phyloP scores from a whole-genome alignment of 2,797 vertebrate genomes.

The Coranthus polyacanthus region DNA sequence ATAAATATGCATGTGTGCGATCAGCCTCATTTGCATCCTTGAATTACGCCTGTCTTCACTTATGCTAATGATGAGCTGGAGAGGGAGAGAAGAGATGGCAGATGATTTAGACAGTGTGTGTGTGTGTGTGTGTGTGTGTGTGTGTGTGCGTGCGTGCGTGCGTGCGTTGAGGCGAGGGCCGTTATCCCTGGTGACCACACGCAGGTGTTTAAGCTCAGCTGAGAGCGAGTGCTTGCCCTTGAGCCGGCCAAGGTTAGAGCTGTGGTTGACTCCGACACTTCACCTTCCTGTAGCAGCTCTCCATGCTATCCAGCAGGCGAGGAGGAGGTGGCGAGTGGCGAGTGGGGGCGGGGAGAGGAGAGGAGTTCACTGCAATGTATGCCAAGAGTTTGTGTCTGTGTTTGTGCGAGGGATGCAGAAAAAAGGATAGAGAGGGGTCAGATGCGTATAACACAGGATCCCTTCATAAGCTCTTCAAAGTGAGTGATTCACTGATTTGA shows the following conservation, averaged over 20 bases:
- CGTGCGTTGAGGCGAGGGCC: neutral
- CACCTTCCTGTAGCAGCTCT: conserved; percentile 58
- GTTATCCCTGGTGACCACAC: conserved; percentile 34
- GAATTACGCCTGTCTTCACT: conserved; percentile 56
- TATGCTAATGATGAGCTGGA: conserved; percentile 70
- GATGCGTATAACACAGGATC: conserved; percentile 14
- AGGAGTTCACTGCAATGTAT: neutral
- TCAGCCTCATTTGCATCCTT: conserved; percentile 69
- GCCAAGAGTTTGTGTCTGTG: conserved; percentile 24
- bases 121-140: no score
- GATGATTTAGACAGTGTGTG: conserved; percentile 7
- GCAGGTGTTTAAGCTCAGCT: conserved; percentile 59
- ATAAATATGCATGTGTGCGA: conserved; percentile 73
- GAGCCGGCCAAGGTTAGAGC: conserved; percentile 54
- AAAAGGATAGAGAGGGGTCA: conserved; percentile 29
- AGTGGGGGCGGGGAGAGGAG: neutral
- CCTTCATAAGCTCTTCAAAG: conserved; percentile 22
- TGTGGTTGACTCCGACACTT: conserved; percentile 69
- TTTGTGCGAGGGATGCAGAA: conserved; percentile 12
- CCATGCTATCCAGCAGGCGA: conserved; percentile 18
- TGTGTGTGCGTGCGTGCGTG: no score
- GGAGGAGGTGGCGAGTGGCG: neutral
- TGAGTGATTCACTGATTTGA: neutral
- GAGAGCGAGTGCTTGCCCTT: conserved; percentile 56
- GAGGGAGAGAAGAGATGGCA: neutral